A percentile compares a stretch with the other conserved stretches of the same genome.
phyloP scores from a whole-genome alignment of 2,888 invertebrate species.

The Brassicogethes aeneus region DNA sequence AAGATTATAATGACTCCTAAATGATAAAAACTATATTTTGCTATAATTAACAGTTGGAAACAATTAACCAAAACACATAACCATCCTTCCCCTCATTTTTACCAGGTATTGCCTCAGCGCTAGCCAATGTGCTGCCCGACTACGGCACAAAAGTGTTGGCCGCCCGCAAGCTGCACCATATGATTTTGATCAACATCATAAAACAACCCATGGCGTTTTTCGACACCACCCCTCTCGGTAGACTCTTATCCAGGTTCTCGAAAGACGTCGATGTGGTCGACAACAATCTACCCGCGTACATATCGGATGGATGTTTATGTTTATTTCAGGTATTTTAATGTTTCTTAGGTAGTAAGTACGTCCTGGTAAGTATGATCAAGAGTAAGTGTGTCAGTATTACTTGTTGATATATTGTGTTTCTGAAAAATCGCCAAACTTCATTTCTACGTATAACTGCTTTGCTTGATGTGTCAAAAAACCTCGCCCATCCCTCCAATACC shows the following conservation, averaged over 20 bases:
- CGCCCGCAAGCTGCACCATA: conserved; percentile 50
- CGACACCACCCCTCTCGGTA: conserved; percentile 69
- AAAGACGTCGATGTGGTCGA: conserved; percentile 70
- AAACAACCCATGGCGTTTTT: conserved; percentile 66
- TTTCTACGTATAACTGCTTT: conserved; percentile 32
- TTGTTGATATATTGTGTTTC: background rate
- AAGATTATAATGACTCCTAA: too few species aligned
- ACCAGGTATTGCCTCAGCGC: conserved; percentile 45
- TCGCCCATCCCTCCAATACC: too few species aligned
- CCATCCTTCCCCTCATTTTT: too few species aligned
- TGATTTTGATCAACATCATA: conserved; percentile 53
- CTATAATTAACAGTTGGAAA: too few species aligned
- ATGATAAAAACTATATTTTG: too few species aligned
- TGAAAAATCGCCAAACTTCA: background rate
- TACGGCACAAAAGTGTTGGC: conserved; percentile 53
- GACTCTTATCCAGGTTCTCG: conserved; percentile 65
- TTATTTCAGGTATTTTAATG: conserved; percentile 60
- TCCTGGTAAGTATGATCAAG: background rate
- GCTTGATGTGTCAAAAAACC: conserved; percentile 11
- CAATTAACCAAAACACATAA: too few species aligned
- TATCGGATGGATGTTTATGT: conserved; percentile 61
- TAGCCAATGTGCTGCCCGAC: conserved; percentile 46
- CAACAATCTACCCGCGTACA: conserved; percentile 55
- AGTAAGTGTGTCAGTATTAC: background rate
- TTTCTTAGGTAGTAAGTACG: background rate